Conservation (phyloP, 2,888 invertebrate species). For the Desoria tigrina region DNA sequence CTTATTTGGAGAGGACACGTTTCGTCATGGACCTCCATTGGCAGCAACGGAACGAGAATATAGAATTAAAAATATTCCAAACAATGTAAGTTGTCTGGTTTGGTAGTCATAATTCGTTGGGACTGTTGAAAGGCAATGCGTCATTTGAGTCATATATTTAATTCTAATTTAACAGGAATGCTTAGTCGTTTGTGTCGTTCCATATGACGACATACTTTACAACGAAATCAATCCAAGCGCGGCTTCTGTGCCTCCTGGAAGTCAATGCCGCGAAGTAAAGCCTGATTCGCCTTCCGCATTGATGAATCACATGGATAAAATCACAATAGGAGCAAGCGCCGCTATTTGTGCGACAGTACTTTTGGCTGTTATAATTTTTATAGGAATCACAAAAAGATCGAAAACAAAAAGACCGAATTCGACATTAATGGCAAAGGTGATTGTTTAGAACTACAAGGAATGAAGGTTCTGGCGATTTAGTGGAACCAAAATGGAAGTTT, state of each 20-base stretch:
- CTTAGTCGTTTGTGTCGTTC: conserved; percentile 89
- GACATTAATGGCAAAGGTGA: conserved; percentile 49
- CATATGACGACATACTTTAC: conserved; percentile 69
- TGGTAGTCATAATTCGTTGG: neutral
- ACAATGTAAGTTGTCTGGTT: conserved; percentile 66
- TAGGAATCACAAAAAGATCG: conserved; percentile 75
- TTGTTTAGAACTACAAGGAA: no score
- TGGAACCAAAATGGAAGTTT: conserved; percentile 1
- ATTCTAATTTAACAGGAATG: conserved; percentile 69
- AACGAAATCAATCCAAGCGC: conserved; percentile 56
- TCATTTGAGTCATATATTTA: neutral
- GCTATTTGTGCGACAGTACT: conserved; percentile 91
- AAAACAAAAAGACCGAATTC: conserved; percentile 41
- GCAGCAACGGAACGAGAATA: conserved; percentile 88
- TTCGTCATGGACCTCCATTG: conserved; percentile 85
- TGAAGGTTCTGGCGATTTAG: neutral
- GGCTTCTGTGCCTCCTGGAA: conserved; percentile 75
- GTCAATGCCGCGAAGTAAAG: conserved; percentile 77
- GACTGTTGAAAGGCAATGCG: no score
- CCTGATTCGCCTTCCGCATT: conserved; percentile 79
- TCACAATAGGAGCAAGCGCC: conserved; percentile 77
- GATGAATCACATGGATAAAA: conserved; percentile 80
- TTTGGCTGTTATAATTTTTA: conserved; percentile 84
- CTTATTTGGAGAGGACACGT: conserved; percentile 83
- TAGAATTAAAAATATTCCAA: conserved; percentile 88